Evolutionary conservation across 2,113 vertebrate species (phyloP).

Genomic region (Edolisoma coerulescens): DNA sequence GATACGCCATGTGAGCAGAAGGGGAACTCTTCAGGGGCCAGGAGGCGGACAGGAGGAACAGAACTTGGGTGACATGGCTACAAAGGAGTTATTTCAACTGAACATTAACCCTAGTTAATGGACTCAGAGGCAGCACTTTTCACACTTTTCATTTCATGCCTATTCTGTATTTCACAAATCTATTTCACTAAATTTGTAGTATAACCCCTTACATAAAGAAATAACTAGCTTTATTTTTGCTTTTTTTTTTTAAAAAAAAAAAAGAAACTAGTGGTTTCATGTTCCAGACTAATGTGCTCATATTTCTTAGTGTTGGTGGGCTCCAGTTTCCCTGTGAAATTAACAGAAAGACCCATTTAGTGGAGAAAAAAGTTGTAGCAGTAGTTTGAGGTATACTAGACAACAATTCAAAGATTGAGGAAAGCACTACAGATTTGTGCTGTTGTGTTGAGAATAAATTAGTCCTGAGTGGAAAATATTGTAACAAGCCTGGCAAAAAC

Average conservation of each 20-base stretch:
- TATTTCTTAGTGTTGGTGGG: background rate
- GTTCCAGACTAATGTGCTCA: background rate
- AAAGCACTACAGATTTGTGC: background rate
- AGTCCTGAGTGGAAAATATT: constrained; percentile 50
- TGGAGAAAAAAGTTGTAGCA: background rate
- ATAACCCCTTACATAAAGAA: background rate
- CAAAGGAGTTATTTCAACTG: background rate
- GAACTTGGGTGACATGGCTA: background rate
- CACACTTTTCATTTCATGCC: background rate
- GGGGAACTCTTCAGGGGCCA: background rate
- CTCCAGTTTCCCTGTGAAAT: background rate
- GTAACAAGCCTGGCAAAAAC: constrained; percentile 41
- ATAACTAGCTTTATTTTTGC: background rate
- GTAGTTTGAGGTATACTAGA: background rate
- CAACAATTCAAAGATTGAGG: background rate
- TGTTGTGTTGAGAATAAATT: background rate
- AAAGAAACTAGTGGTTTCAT: background rate
- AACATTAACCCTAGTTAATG: background rate
- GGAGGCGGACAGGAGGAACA: background rate
- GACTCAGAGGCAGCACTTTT: background rate
- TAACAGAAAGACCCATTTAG: background rate
- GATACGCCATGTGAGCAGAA: background rate
- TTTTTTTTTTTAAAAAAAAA: no score
- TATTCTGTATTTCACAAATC: background rate
- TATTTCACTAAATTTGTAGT: background rate